A percentile compares a stretch with the other conserved stretches of the same genome.
Conservation (phyloP, 2,113 vertebrate genomes). For the Acanthochromis polyacanthus region DNA sequence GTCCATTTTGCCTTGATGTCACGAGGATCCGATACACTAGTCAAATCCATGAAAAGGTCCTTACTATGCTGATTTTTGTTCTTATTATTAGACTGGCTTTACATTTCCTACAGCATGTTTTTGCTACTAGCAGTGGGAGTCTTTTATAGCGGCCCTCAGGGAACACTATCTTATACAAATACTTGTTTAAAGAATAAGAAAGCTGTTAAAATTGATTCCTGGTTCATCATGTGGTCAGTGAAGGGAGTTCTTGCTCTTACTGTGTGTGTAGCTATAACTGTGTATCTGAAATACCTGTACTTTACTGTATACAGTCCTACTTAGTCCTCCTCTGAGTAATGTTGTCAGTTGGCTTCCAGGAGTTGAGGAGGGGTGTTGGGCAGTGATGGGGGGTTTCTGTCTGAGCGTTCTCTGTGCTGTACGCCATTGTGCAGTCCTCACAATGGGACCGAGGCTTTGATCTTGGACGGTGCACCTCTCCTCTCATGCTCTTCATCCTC, state of each 20-base stretch:
- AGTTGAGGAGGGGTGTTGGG: conserved; percentile 17
- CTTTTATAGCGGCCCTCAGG: not conserved
- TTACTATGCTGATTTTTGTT: not conserved
- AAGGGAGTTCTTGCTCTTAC: not conserved
- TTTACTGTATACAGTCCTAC: conserved; percentile 35
- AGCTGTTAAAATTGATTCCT: not conserved
- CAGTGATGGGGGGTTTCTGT: not conserved
- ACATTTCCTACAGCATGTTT: not conserved
- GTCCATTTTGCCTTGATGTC: no score
- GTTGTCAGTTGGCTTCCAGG: conserved; percentile 68
- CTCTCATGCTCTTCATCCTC: conserved; percentile 25
- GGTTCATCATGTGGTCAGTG: not conserved
- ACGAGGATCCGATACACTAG: no score
- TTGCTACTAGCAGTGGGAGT: not conserved
- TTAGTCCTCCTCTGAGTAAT: conserved; percentile 41
- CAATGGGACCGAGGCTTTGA: conserved; percentile 82
- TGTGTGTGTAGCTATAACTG: conserved; percentile 12
- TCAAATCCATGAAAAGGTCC: not conserved
- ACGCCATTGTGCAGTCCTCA: conserved; percentile 79
- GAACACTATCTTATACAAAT: not conserved
- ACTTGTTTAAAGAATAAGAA: no score
- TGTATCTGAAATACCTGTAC: conserved; percentile 45
- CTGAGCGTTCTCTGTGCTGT: conserved; percentile 54
- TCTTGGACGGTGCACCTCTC: conserved; percentile 67
- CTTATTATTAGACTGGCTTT: not conserved